Evolutionary conservation across 2,888 invertebrate species (phyloP), one percentile per base, ranked within the genome.

Genomic region (Leptinotarsa peninsularis): DNA sequence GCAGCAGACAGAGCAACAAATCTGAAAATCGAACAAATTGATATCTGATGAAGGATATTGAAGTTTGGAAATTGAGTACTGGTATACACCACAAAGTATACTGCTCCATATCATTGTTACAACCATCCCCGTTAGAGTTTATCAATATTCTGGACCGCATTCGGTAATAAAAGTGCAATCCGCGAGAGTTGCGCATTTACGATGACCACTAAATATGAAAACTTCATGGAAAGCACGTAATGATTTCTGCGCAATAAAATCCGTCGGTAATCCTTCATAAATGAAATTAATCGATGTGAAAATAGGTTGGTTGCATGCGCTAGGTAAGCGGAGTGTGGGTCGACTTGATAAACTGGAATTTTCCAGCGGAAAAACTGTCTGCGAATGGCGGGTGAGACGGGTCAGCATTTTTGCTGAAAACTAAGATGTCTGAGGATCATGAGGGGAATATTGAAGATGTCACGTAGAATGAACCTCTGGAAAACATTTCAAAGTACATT

Each of bases 201-300:
- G 79, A 79, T 79, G 77, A 77, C 75, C 73, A 70, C 76, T 74
- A 79, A 77, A 78, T 75, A 79, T 78, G 79, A 79, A 79, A 79
- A 77, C 75, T 76, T 76, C 78, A 78, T 78, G 79, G 66, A 76
- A 73, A 74, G 77, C 80, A 80, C 80, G 80, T 80, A 77, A 67
- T 76, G 78, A 78, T 76, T 74, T 74, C 76, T 75, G 75, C 68
- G 74, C 75, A 68, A 74, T 76, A 75, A 78, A 79, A 76, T 73
- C 73, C 72, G 50, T 50, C 52, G 71, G 76, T 68, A 67, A 76
- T 79, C 73, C 71, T 71, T 78, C 75, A 77, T 77, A 77, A 75
- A 76, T 71, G 76, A 67, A 73, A 76, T 76, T 80, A 78, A 80
- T 78, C 78, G 75, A 73, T 75, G 67, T 71, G 71, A 52, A 78